phyloP scores from a whole-genome alignment of 2,797 vertebrate species.

The Limnodromus scolopaceus region DNA sequence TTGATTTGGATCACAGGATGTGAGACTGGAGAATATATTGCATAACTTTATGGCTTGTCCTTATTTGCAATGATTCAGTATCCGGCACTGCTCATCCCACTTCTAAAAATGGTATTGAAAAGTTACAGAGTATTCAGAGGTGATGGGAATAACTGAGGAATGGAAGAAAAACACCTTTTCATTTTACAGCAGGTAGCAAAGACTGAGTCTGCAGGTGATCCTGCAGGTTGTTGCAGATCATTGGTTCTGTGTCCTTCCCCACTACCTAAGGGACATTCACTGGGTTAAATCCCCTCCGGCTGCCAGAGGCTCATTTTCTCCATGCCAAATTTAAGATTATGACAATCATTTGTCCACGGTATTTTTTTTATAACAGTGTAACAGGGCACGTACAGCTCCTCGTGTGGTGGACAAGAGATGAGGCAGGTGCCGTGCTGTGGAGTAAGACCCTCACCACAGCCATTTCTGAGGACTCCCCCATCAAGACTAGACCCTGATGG shows the following conservation, averaged over 20 bases:
- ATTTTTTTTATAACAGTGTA: neutral
- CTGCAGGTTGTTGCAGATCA: neutral
- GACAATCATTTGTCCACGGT: neutral
- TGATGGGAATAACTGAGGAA: conserved; percentile 39
- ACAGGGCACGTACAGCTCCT: neutral
- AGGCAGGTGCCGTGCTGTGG: neutral
- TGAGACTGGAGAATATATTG: conserved; percentile 68
- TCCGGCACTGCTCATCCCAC: conserved; percentile 62
- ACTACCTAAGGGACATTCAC: neutral
- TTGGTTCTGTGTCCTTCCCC: neutral
- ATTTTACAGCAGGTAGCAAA: neutral
- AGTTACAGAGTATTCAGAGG: conserved; percentile 40
- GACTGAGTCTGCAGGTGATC: neutral
- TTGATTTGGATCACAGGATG: conserved; percentile 74
- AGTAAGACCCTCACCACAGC: neutral
- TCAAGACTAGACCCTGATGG: neutral
- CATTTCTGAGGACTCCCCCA: neutral
- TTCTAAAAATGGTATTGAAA: conserved; percentile 72
- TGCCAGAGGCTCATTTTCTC: neutral
- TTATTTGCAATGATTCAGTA: conserved; percentile 73
- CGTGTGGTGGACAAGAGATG: neutral
- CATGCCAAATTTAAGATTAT: neutral
- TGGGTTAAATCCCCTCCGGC: neutral
- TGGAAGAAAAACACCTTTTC: conserved; percentile 31
- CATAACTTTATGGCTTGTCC: conserved; percentile 72